Evolutionary conservation across 2,888 invertebrate species (phyloP).

Genomic region (Aleiodes testaceus): DNA sequence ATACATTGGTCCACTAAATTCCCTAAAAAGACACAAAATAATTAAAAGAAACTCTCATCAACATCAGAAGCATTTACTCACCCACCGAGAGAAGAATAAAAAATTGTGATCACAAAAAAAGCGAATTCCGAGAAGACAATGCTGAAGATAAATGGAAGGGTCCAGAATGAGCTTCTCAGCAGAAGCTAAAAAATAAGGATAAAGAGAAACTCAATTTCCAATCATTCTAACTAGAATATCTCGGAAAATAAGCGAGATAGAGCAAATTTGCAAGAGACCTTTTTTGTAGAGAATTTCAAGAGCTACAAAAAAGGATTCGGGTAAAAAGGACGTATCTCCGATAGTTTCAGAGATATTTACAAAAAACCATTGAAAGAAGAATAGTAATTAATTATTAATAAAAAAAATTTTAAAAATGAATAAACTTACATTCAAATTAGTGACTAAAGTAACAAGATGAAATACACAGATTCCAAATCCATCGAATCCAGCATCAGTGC

Average conservation of each 20-base stretch:
- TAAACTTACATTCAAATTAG: constrained; percentile 63
- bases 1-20: constrained; percentile 75
- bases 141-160: constrained; percentile 76
- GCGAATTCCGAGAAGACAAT: constrained; percentile 75
- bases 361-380: not conserved
- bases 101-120: constrained; percentile 75
- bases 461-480: constrained; percentile 63
- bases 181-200: constrained; percentile 62
- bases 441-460: constrained; percentile 62
- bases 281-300: too few species aligned
- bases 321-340: not conserved
- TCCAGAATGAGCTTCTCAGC: constrained; percentile 76
- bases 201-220: not conserved
- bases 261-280: too few species aligned
- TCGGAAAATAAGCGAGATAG: too few species aligned
- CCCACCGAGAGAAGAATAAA: constrained; percentile 77
- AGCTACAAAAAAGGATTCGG: too few species aligned
- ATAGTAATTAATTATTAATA: not conserved
- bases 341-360: not conserved
- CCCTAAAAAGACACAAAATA: constrained; percentile 60
- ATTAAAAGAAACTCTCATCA: not conserved
- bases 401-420: not conserved
- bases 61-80: constrained; percentile 73
- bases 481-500: constrained; percentile 76
- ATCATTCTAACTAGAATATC: too few species aligned